Conservation (phyloP, 2,797 vertebrate species). For the Coilia nasus region DNA sequence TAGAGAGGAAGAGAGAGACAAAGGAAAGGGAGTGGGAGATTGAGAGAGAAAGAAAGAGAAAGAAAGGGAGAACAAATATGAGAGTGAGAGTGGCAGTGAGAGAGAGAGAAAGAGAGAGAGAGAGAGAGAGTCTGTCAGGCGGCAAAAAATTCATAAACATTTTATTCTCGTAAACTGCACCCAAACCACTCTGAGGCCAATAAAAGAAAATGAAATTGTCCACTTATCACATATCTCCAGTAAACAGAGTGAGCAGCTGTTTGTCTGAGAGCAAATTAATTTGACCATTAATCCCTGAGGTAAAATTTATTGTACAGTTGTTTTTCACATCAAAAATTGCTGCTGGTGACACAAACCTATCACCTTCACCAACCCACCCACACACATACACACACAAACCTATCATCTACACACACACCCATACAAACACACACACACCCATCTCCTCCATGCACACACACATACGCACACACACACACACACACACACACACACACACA, state of each 20-base stretch:
- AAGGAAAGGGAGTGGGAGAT: too few relatives aligned
- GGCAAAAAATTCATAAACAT: conserved; percentile 1
- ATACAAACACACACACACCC: neutral
- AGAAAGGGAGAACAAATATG: too few relatives aligned
- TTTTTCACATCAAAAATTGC: neutral
- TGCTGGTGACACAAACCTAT: neutral
- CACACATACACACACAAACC: too few relatives aligned
- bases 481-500: too few relatives aligned
- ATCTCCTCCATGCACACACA: neutral
- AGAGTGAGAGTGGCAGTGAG: too few relatives aligned
- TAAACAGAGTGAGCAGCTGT: neutral
- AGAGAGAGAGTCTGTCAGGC: neutral
- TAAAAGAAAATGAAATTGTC: neutral
- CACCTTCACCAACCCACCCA: too few relatives aligned
- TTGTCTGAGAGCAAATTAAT: neutral
- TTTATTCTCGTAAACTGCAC: neutral
- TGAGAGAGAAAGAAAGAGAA: too few relatives aligned
- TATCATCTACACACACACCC: too few relatives aligned
- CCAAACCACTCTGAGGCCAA: neutral
- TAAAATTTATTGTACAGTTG: neutral
- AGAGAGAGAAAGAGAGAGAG: neutral
- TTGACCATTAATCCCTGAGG: neutral
- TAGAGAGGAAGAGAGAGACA: too few relatives aligned
- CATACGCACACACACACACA: too few relatives aligned
- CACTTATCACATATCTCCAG: neutral